Evolutionary conservation across 2,888 invertebrate genomes (phyloP), one percentile per base, ranked within the genome.

Genomic region (Thymelicus lineola): DNA sequence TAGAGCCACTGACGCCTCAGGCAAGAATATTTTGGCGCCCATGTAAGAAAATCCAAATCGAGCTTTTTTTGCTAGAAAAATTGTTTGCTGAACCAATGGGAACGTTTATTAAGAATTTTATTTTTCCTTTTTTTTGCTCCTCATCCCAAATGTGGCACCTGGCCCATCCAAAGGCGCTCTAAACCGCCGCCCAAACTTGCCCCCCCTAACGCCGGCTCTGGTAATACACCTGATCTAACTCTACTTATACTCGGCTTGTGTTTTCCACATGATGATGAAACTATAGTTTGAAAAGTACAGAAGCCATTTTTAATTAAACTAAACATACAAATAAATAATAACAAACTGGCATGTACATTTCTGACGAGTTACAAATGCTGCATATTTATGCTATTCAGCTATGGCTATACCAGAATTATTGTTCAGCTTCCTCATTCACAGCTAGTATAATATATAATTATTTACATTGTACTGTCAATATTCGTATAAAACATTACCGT

Each of bases 381-480:
- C 17, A 63, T 50, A 48, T 48, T 62, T 63, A 63, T 48, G 38
- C 38, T 50, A 48, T 48, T 62, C 63, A 63, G 48, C 48, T 57
- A 20, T 6, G n/a, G 68, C 62, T 63, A 48, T 28, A 69, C 63
- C 63, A 48, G 55, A 63, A 69, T 69, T 17, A 53, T 65, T 59
- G 62, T 53, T 57, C 42, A 65, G 38, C 35, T 58, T 86, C 86
- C 85, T 83, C 83, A 87, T 84, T 82, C 84, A 86, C 77, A 86
- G 83, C 81, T 77, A 79, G 72, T 71, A 81, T 78, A 75, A 75
- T 71, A 81, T 78, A 75, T 75, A 78, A 83, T 84, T 90, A 90
- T 89, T 86, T 89, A 91, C 90, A 90, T 87, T 87, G 85, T 86
- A 87, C 84, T 86, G 80, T 84, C 78, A 75, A 78, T 80, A 73